A percentile compares a stretch with the other conserved stretches of the same genome.
Conservation (phyloP, 92 coral and sea anemone genomes). For the Paragorgia papillata region DNA sequence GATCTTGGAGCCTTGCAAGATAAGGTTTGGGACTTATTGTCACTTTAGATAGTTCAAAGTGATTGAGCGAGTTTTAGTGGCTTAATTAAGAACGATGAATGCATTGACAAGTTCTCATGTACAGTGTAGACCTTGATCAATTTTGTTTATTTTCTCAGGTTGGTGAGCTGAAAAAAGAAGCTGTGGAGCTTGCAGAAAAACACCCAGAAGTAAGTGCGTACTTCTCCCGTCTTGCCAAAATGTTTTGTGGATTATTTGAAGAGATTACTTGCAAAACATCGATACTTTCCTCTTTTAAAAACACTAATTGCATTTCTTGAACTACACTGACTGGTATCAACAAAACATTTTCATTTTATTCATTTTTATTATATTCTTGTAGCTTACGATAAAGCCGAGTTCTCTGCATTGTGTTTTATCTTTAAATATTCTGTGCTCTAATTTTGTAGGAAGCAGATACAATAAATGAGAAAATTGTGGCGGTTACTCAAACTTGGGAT, state of each 20-base stretch:
- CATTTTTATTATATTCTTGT: too few relatives aligned
- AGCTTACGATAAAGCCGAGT: too few relatives aligned
- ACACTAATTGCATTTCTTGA: too few relatives aligned
- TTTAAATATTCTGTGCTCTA: background rate
- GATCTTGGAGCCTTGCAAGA: constrained; percentile 95
- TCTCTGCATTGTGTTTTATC: too few relatives aligned
- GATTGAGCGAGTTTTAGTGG: too few relatives aligned
- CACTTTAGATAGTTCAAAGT: background rate
- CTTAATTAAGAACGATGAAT: too few relatives aligned
- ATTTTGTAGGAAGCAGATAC: constrained; percentile 35
- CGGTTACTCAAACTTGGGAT: constrained; percentile 33
- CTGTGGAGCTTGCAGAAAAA: constrained; percentile 71
- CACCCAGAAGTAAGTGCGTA: constrained; percentile 87
- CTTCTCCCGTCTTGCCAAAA: too few relatives aligned
- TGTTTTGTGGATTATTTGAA: too few relatives aligned
- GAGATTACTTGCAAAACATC: too few relatives aligned
- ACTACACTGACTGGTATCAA: background rate
- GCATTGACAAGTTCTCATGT: too few relatives aligned
- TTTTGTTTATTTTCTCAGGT: constrained; percentile 63
- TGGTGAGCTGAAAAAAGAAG: constrained; percentile 79
- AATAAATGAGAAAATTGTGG: constrained; percentile 37
- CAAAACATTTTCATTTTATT: background rate
- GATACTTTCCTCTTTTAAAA: too few relatives aligned
- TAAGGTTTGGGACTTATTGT: constrained; percentile 58
- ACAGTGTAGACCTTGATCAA: too few relatives aligned